Evolutionary conservation across 2,797 vertebrate genomes (phyloP), one percentile per base, ranked within the genome.

Genomic region (Syngnathus rostellatus): DNA sequence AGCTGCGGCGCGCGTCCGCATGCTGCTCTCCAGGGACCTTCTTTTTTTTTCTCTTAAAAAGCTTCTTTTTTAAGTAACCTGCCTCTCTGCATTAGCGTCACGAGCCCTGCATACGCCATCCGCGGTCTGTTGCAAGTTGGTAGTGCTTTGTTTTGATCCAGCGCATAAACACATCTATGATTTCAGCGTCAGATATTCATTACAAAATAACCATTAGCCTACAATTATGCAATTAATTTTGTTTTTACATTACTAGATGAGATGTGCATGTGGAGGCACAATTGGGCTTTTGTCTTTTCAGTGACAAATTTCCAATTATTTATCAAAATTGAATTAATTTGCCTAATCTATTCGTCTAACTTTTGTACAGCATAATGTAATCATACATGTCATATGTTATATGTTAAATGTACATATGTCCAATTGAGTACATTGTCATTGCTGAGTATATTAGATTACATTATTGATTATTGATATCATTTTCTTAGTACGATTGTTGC

Each of bases 61-160:
- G 81, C 80, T 80, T 84, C 78, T 77, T 88, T 85, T 88, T 86
- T 86, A 87, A 87, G 83, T 80, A 86, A 86, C 82, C 84, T 75
- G 82, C 81, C 80, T 71, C 21, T 74, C 50, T 86, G 86, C 85
- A 88, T 89, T 87, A 88, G 77, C 77, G 54, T 88, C 86, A 88
- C 87, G 60, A 16, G 10, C 6, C 11, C 16, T 37, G 55, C 2
- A 58, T 16, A 12, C 40, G 5, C 23, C 25, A 25, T 55, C 37
- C 37, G 31, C 1, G 38, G 38, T 19, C 38, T 41, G 19, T 9
- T 2, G 40, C 6, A 40, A 7, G 38, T 31, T 12, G 54, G 48
- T 19, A 19, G 7, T n/a, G 12, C 9, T 59, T 19, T 17, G 10
- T 40, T 40, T 55, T 31, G 23, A 25, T 6, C 11, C 7, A 7